Percentiles rank a stretch among this genome's conserved stretches.
Conservation (phyloP, 2,888 invertebrate species). For the Drosophila leonis region DNA sequence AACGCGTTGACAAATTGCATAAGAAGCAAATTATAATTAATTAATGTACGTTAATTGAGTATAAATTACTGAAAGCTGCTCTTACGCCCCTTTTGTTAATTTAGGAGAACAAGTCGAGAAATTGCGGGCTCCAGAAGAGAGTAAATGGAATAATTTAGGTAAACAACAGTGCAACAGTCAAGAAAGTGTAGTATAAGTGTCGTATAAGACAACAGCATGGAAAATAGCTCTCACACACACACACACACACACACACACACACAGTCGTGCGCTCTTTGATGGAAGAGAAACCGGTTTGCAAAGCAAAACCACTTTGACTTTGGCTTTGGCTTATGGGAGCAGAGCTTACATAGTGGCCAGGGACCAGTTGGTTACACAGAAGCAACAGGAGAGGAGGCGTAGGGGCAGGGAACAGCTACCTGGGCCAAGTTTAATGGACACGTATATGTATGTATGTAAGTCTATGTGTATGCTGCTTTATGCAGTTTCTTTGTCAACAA, state of each 20-base stretch:
- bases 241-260: constrained; percentile 10
- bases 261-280: not conserved
- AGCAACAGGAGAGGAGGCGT: not conserved
- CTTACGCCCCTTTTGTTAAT: not conserved
- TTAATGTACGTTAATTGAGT: constrained; percentile 29
- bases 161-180: not conserved
- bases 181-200: not conserved
- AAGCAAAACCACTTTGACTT: constrained; percentile 56
- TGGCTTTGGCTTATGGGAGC: constrained; percentile 57
- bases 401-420: constrained; percentile 25
- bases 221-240: constrained; percentile 28
- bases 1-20: constrained; percentile 35
- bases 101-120: not conserved
- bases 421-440: constrained; percentile 68
- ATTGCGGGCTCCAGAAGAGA: not conserved
- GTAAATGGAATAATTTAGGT: not conserved
- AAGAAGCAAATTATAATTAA: constrained; percentile 40
- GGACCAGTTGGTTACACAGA: constrained; percentile 37
- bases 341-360: constrained; percentile 36
- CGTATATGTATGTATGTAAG: constrained; percentile 3
- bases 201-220: constrained; percentile 18
- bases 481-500: constrained; percentile 9
- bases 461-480: constrained; percentile 7
- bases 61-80: constrained; percentile 16
- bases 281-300: constrained; percentile 59